Percentiles rank a stretch among this genome's conserved stretches.
phyloP scores from a whole-genome alignment of 2,113 vertebrate species.

The Orycteropus afer region DNA sequence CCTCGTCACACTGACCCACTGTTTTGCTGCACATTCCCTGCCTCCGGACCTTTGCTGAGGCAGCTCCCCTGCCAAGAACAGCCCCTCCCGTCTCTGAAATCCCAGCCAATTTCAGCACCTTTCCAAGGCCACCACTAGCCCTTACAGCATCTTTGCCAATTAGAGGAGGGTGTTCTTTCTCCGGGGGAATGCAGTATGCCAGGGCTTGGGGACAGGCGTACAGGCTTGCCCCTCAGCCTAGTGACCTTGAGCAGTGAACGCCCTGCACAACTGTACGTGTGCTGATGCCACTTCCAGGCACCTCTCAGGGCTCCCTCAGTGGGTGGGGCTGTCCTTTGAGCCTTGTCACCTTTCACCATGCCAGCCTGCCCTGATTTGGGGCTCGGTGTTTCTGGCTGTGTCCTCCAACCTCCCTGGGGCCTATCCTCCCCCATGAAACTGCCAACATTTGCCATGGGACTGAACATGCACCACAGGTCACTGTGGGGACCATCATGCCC shows the following conservation, averaged over 20 bases:
- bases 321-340: not conserved
- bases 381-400: not conserved
- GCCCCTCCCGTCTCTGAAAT: not conserved
- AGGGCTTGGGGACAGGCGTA: not conserved
- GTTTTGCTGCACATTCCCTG: not conserved
- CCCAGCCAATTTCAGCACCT: not conserved
- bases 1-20: fast-evolving
- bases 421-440: not conserved
- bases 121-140: not conserved
- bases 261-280: fast-evolving
- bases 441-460: fast-evolving
- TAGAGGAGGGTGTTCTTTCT: not conserved
- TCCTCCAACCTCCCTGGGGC: not conserved
- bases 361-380: not conserved
- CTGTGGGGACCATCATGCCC: no score
- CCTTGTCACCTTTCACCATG: not conserved
- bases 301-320: not conserved
- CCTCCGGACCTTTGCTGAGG: not conserved
- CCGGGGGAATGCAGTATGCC: not conserved
- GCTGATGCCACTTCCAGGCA: not conserved
- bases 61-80: not conserved
- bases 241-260: not conserved
- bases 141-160: not conserved
- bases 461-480: not conserved
- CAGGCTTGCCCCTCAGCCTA: not conserved